Conservation (phyloP, 2,888 invertebrate species). For the Phasia obesa region DNA sequence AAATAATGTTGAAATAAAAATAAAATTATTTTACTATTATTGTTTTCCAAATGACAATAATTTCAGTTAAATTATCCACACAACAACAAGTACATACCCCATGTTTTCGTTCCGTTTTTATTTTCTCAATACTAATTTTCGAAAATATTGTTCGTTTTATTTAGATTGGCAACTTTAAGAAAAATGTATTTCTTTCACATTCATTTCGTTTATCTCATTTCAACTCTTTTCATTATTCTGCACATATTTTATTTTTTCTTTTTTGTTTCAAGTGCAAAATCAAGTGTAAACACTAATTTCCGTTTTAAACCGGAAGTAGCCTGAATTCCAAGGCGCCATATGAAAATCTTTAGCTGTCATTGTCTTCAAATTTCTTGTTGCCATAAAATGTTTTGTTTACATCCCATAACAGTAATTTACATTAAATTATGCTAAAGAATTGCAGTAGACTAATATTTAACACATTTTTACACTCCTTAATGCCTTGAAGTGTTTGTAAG, state of each 20-base stretch:
- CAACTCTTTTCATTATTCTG: not conserved
- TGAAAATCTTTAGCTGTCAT: slow-evolving; percentile 50
- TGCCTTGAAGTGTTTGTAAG: slow-evolving; percentile 44
- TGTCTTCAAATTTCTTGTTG: slow-evolving; percentile 5
- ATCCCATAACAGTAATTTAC: not conserved
- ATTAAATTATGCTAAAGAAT: not conserved
- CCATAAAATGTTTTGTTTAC: not conserved
- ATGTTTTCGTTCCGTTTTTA: slow-evolving; percentile 39
- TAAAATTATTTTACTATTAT: not conserved
- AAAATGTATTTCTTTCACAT: too few species aligned
- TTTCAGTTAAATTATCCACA: not conserved
- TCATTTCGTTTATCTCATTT: slow-evolving; percentile 14
- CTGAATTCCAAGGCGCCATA: slow-evolving; percentile 53
- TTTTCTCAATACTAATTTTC: not conserved
- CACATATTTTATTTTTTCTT: not conserved
- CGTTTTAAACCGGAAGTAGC: slow-evolving; percentile 61
- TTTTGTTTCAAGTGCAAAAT: slow-evolving; percentile 15
- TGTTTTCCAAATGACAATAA: slow-evolving; percentile 6
- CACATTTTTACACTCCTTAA: slow-evolving; percentile 40
- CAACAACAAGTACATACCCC: slow-evolving; percentile 38
- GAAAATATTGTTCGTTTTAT: not conserved
- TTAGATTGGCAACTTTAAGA: not conserved
- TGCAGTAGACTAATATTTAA: not conserved
- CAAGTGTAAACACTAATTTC: slow-evolving; percentile 54
- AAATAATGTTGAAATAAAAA: too few species aligned